phyloP scores from a whole-genome alignment of 1,140 invertebrate species.

The Zophobas atratus region DNA sequence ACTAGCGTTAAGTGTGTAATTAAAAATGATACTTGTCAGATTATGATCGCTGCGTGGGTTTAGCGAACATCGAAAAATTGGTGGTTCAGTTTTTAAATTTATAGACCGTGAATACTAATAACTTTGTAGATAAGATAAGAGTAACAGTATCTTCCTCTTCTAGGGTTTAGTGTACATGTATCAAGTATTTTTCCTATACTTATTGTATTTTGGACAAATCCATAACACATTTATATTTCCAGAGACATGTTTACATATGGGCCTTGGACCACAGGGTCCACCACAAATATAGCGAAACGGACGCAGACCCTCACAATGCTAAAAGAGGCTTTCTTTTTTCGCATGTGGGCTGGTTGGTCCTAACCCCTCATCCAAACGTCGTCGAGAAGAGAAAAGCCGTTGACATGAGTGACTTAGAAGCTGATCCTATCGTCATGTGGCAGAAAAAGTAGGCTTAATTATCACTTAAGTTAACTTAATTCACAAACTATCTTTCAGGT shows the following conservation, averaged over 20 bases:
- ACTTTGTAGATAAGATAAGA: no score
- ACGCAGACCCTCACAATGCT: constrained; percentile 88
- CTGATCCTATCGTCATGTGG: constrained; percentile 89
- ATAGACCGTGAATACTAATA: no score
- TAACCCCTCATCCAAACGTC: constrained; percentile 85
- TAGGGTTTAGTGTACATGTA: not conserved
- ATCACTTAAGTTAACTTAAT: not conserved
- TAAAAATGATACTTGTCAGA: no score
- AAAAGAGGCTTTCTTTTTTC: constrained; percentile 86
- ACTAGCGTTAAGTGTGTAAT: no score
- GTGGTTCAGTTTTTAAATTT: no score
- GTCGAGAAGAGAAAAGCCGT: constrained; percentile 83
- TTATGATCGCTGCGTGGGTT: no score
- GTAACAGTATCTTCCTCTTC: no score
- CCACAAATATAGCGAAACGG: constrained; percentile 87
- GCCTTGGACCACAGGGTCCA: constrained; percentile 87
- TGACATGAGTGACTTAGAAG: constrained; percentile 87
- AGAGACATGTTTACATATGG: constrained; percentile 84
- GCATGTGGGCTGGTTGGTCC: constrained; percentile 86
- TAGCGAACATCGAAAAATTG: no score
- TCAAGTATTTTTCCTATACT: no score
- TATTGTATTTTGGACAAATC: constrained; percentile 14
- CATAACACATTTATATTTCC: constrained; percentile 52
- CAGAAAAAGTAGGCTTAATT: constrained; percentile 78
- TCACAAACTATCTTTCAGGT: constrained; percentile 69